Evolutionary conservation across 2,797 vertebrate genomes (phyloP), one percentile per base, ranked within the genome.

Genomic region (Falco cherrug): DNA sequence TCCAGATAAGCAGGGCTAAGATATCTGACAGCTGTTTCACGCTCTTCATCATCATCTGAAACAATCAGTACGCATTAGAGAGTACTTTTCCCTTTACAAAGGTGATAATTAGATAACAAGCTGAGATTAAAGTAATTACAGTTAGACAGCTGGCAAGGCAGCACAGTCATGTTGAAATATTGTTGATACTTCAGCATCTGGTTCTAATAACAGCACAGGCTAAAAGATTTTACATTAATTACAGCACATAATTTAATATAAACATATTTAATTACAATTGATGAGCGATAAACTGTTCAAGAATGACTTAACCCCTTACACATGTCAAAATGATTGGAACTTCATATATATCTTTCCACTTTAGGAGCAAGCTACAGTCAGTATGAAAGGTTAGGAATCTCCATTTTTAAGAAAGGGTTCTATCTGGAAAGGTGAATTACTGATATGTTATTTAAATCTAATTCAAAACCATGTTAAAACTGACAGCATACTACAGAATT

Each of bases 51-150:
- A 96, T 98, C 98, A 98, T 98, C 98, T 98, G 97, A 98, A 98
- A 98, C 98, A 98, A 98, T 98, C 98, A 98, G 98, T 96, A 97
- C 97, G 95, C 98, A 98, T 98, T 98, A 98, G 98, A 98, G 98
- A 98, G 98, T 98, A 98, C 98, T 98, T 98, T 98, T 98, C 98
- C 98, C 98, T 98, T 98, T 98, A 98, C 98, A 98, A 98, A 99
- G 98, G 98, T 99, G 98, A 99, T 99, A 98, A 99, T 99, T 98
- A 98, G 98, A 98, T 99, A 98, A 98, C 98, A 98, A 98, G 98
- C 98, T 98, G 98, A 98, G 98, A 98, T 99, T 98, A 98, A 98
- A 98, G 98, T 98, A 98, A 98, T 98, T 98, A 98, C 97, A 98
- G 97, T 98, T 97, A 98, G 98, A 98, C 98, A 99, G 98, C 98